Base-by-base conservation (phyloP, 2,113 vertebrate genomes). In the Solea solea region DNA sequence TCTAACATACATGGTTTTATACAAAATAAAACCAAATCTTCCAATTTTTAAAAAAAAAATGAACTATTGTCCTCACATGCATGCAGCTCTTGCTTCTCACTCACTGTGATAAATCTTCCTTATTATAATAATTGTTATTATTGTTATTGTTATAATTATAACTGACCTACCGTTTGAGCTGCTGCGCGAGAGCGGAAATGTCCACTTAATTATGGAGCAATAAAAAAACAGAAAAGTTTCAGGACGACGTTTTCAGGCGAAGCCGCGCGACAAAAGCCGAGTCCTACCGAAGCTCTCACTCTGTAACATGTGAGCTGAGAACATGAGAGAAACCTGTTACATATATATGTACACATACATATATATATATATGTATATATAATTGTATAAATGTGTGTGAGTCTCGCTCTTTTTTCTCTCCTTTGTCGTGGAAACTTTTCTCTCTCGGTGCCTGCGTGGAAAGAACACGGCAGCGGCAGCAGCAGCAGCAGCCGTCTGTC, bases 371-470 rank as follows among this genome's bases (percentile, higher is more conserved):
- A 21, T 21, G 21, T 21, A 21, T 21, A 21, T 21, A 21, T 21
- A 21, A 21, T 21, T 21, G 21, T 21, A 21, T 21, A 21, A 21
- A 21, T 21, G 34, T 34, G 34, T 34, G 34, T 34, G 34, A 4
- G 14, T 52, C 9, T 9, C 52, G 65, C 15, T 70, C 42, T 69
- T 1, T 21, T 21, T 21, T 21, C 34, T 64, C 55, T 72, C 48
- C 55, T 66, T 81, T 65, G 39, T 64, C 5, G 55, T 50, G 65
- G 5, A 89, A 86, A 85, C 60, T 84, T 89, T 83, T 66, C 64
- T 64, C 42, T 64, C 42, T 75, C 34, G 65, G 34, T 75, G 44
- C 73, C 46, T 41, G 8, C n/a, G 54, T 34, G 62, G 52, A 45
- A 64, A 41, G 15, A 49, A 66, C 34, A 34, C 34, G 34, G 59